These are phyloP conservation scores for Paradoxurus hermaphroditus DNA, from an alignment of 2,113 vertebrate genomes.

Conservation along the genomic window DNA sequence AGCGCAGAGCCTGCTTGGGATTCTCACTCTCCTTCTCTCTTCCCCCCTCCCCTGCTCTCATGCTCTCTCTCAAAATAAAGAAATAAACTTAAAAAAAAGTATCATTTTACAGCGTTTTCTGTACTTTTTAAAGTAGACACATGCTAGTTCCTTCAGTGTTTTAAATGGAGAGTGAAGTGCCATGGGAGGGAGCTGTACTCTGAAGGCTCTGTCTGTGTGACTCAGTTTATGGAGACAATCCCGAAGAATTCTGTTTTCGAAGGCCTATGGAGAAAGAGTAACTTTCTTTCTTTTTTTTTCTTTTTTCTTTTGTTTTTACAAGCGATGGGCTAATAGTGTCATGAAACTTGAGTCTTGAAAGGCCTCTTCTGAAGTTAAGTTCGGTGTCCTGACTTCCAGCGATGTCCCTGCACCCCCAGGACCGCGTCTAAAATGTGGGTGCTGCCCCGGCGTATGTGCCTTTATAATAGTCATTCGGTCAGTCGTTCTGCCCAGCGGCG, in stretches of 20 bases:
- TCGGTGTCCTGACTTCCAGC: background rate
- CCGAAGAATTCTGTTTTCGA: constrained; percentile 32
- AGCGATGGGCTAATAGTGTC: background rate
- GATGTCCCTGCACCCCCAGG: rapidly evolving
- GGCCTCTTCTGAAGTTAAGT: background rate
- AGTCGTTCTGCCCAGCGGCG: background rate
- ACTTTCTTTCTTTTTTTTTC: background rate
- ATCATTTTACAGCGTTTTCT: background rate
- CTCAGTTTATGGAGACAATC: background rate
- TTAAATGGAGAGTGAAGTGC: background rate
- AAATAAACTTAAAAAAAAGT: background rate
- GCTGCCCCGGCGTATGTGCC: background rate
- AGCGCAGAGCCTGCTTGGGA: no score
- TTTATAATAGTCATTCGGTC: background rate
- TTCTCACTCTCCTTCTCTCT: no score
- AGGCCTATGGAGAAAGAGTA: background rate
- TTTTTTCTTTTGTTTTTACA: no score
- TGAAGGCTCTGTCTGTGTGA: background rate
- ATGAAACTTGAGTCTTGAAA: background rate
- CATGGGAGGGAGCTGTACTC: background rate
- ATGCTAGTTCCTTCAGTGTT: background rate
- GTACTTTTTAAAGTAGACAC: background rate
- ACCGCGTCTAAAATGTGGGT: background rate
- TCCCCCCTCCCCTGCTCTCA: no score
- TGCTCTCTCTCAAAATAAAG: no score